phyloP scores from a whole-genome alignment of 1,140 invertebrate species.

The Microplitis demolitor region DNA sequence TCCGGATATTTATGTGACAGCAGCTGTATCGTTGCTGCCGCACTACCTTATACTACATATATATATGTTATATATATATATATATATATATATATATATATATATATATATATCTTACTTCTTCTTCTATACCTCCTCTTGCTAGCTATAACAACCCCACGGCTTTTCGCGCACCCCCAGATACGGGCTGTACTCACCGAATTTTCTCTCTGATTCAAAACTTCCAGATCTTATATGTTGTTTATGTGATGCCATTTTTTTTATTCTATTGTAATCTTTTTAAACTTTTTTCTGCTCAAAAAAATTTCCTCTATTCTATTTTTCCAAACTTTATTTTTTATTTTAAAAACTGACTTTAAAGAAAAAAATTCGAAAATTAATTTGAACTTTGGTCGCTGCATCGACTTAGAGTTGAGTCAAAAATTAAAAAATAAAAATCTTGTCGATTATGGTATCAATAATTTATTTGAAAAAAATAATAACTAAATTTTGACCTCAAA shows the following conservation, averaged over 20 bases:
- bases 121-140: too few relatives aligned
- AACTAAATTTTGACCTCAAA: too few relatives aligned
- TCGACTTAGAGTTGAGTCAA: too few relatives aligned
- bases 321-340: too few relatives aligned
- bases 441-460: too few relatives aligned
- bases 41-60: slow-evolving; percentile 6
- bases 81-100: neutral
- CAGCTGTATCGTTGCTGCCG: slow-evolving; percentile 34
- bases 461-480: too few relatives aligned
- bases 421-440: too few relatives aligned
- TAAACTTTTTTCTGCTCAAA: too few relatives aligned
- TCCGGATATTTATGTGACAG: slow-evolving; percentile 41
- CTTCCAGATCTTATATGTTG: neutral
- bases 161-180: slow-evolving; percentile 4
- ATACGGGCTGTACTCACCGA: neutral
- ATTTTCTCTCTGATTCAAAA: slow-evolving; percentile 12
- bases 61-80: neutral
- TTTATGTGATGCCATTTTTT: neutral
- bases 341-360: too few relatives aligned
- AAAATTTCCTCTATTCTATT: too few relatives aligned
- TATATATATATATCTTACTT: slow-evolving; percentile 10
- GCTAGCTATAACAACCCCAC: slow-evolving; percentile 3
- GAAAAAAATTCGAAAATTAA: too few relatives aligned
- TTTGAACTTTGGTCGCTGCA: too few relatives aligned
- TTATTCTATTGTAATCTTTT: neutral